Conservation (phyloP, 2,888 invertebrate genomes). For the Operophtera brumata region DNA sequence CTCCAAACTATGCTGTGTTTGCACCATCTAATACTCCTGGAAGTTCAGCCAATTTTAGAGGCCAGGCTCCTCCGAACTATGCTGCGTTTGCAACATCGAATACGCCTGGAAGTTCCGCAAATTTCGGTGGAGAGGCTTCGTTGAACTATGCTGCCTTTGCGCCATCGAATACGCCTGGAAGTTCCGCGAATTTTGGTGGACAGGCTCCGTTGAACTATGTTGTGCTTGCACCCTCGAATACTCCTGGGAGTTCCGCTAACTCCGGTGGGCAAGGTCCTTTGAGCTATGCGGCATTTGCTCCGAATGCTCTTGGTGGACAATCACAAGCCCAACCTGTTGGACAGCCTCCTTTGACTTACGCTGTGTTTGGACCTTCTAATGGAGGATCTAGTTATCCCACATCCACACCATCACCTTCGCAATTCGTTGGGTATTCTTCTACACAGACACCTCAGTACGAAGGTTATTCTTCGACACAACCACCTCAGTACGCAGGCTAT, state of each 20-base stretch:
- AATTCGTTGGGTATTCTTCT: conserved; percentile 2
- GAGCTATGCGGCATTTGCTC: background rate
- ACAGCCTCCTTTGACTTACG: conserved; percentile 3
- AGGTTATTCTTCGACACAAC: background rate
- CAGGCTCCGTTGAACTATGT: conserved; percentile 4
- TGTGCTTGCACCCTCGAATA: background rate
- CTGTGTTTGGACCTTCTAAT: background rate
- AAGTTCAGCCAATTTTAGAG: background rate
- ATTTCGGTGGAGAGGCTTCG: background rate
- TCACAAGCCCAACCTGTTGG: background rate
- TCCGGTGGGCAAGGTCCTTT: background rate
- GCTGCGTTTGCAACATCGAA: background rate
- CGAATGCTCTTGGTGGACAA: conserved; percentile 2
- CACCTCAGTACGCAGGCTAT: background rate
- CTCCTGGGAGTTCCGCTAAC: conserved; percentile 1
- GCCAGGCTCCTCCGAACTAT: conserved; percentile 4
- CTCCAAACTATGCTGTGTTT: background rate
- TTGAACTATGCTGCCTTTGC: background rate
- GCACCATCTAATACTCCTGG: conserved; percentile 1
- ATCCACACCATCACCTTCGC: conserved; percentile 3
- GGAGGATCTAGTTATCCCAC: conserved; percentile 1
- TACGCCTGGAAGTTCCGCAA: background rate
- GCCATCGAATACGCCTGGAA: conserved; percentile 3
- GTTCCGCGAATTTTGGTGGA: background rate
- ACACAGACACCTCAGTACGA: background rate